Percentiles rank a stretch among this genome's conserved stretches.
Conservation (phyloP, 1,140 invertebrate genomes). For the Aphis craccivora region DNA sequence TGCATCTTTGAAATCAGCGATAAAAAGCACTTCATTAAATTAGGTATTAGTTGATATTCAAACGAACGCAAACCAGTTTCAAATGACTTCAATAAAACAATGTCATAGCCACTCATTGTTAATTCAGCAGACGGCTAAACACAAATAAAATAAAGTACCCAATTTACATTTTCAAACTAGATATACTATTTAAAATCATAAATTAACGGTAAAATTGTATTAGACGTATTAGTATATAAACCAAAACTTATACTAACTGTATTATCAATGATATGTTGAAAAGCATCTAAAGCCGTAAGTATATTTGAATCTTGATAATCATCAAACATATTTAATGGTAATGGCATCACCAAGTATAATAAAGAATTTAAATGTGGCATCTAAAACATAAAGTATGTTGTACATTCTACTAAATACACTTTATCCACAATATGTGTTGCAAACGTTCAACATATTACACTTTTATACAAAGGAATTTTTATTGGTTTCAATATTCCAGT, state of each 20-base stretch:
- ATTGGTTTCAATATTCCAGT: neutral
- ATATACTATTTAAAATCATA: neutral
- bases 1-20: slow-evolving; percentile 42
- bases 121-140: slow-evolving; percentile 38
- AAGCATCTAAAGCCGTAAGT: slow-evolving; percentile 16
- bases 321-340: slow-evolving; percentile 53
- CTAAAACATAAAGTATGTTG: slow-evolving; percentile 7
- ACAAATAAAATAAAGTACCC: neutral
- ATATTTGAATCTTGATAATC: slow-evolving; percentile 44
- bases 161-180: neutral
- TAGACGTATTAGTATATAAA: neutral
- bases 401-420: neutral
- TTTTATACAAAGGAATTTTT: neutral
- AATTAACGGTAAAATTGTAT: neutral
- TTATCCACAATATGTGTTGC: neutral
- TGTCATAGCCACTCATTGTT: slow-evolving; percentile 44
- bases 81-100: slow-evolving; percentile 13
- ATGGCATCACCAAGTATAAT: slow-evolving; percentile 47
- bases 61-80: neutral
- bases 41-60: slow-evolving; percentile 41
- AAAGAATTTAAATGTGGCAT: slow-evolving; percentile 50
- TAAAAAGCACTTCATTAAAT: slow-evolving; percentile 23
- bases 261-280: slow-evolving; percentile 51
- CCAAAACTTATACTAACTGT: slow-evolving; percentile 35
- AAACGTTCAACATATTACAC: neutral